phyloP scores from a whole-genome alignment of 2,113 vertebrate species.

The Brachypodius melanocephalos region DNA sequence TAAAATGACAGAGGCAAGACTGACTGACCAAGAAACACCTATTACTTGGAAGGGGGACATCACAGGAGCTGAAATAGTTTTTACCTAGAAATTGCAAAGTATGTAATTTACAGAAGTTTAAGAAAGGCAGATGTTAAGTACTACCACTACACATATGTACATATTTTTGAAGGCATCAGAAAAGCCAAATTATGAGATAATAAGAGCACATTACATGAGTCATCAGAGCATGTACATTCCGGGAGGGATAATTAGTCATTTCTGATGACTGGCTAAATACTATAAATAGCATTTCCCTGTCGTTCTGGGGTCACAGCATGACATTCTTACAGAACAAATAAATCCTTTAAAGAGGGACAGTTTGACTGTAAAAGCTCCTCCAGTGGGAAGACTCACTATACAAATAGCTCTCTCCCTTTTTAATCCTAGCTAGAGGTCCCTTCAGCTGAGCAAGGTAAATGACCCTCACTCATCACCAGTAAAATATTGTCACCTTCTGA shows the following conservation, averaged over 20 bases:
- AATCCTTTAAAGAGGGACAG: background rate
- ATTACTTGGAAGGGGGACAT: background rate
- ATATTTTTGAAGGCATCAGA: background rate
- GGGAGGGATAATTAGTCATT: constrained; percentile 7
- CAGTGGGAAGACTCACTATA: background rate
- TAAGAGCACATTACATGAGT: background rate
- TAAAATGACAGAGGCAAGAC: background rate
- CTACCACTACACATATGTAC: background rate
- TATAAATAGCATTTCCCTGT: background rate
- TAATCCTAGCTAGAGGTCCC: background rate
- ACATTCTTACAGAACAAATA: background rate
- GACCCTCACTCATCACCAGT: background rate
- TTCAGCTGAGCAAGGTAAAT: background rate
- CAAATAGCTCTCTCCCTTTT: background rate
- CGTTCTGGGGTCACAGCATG: background rate
- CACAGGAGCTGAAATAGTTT: background rate
- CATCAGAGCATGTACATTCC: background rate
- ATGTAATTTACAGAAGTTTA: background rate
- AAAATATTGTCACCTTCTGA: background rate
- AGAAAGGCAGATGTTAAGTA: background rate
- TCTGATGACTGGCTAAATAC: constrained; percentile 13
- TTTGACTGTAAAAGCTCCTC: background rate
- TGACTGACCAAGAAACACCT: background rate
- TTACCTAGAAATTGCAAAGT: background rate
- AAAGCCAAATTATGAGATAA: background rate